Evolutionary conservation across 92 coral and sea anemone genomes (phyloP), one percentile per base, ranked within the genome.

Genomic region (Zoanthus sansibaricus): DNA sequence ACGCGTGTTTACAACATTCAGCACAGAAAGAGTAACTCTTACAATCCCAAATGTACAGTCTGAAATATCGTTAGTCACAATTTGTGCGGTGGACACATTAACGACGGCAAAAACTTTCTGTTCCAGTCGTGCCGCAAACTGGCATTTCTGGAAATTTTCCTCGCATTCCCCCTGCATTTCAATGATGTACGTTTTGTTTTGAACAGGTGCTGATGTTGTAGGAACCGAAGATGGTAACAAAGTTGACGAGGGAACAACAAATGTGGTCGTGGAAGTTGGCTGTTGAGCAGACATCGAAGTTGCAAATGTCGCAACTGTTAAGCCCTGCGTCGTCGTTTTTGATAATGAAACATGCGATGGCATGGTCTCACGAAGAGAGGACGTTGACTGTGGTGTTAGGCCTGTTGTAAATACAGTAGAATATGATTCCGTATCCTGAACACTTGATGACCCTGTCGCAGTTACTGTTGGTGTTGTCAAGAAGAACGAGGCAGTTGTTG

Each of bases 131-230:
- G 59, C 3, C 20, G 85, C 74, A 67, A 80, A 80, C 7, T 80
- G 73, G 75, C 85, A 80, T 66, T 80, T 46, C 12, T 64, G 44
- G 66, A 80, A 80, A 20, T 16, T 66, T 44, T 62, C 61, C 13
- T 44, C 74, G 21, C 85, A 80, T 47, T 80, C 85, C 21, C 85
- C 85, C 45, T 64, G 64, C 75, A 80, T 47, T 16, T 66, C 59
- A 44, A 80, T 44, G 9, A 62, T 75, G 47, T 80, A 80, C 3
- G 85, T 80, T 70, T 46, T 32, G 75, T 80, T 80, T 20, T 64
- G 61, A 20, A 10, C 18, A 18, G 44, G 12, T 15, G 68, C n/a
- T 8, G 59, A 32, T 20, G 75, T 80, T 20, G 75, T 44, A 1
- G 70, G 32, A 66, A 80, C 44, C 1, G 73, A 18, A 3, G 85